A percentile compares a stretch with the other conserved stretches of the same genome.
These are phyloP conservation scores for Astreopora myriophthalma DNA, from an alignment of 64 coral and sea anemone genomes.

Conservation along the genomic window DNA sequence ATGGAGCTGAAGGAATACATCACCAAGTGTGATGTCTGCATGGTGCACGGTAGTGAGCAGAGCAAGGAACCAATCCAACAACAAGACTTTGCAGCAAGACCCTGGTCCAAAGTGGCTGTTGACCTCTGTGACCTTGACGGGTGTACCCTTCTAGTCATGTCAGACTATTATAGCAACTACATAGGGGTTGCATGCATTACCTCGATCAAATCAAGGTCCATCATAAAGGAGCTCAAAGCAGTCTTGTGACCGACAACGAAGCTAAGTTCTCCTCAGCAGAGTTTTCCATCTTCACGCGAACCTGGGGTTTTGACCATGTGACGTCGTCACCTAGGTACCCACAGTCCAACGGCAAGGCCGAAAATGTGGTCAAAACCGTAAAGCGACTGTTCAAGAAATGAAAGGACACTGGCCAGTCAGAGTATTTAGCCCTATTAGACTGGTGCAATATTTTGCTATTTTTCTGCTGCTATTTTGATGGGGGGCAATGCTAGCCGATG, in stretches of 20 bases:
- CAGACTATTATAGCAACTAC: slow-evolving; percentile 21
- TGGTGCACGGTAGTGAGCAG: background rate
- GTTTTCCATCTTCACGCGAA: slow-evolving; percentile 23
- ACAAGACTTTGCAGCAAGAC: slow-evolving; percentile 8
- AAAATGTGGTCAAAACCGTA: background rate
- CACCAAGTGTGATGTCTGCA: slow-evolving; percentile 11
- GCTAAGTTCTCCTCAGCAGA: slow-evolving; percentile 41
- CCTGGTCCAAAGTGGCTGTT: slow-evolving; percentile 44
- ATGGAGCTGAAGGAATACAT: background rate
- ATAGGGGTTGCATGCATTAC: slow-evolving; percentile 9
- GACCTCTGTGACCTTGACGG: slow-evolving; percentile 21
- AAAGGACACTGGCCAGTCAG: background rate
- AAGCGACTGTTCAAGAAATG: slow-evolving; percentile 11
- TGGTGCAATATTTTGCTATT: background rate
- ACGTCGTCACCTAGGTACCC: background rate
- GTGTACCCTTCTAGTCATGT: background rate
- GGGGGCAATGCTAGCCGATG: background rate
- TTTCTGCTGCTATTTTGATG: too few relatives aligned
- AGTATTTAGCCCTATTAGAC: background rate
- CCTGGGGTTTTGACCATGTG: slow-evolving; percentile 22
- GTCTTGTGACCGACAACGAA: slow-evolving; percentile 40
- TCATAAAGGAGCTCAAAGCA: slow-evolving; percentile 42
- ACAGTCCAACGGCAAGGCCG: slow-evolving; percentile 22
- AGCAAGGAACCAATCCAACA: slow-evolving; percentile 2
- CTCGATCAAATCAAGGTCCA: background rate